A percentile compares a stretch with the other conserved stretches of the same genome.
phyloP scores from a whole-genome alignment of 2,797 vertebrate genomes.

The Melanotaenia maccullochi region DNA sequence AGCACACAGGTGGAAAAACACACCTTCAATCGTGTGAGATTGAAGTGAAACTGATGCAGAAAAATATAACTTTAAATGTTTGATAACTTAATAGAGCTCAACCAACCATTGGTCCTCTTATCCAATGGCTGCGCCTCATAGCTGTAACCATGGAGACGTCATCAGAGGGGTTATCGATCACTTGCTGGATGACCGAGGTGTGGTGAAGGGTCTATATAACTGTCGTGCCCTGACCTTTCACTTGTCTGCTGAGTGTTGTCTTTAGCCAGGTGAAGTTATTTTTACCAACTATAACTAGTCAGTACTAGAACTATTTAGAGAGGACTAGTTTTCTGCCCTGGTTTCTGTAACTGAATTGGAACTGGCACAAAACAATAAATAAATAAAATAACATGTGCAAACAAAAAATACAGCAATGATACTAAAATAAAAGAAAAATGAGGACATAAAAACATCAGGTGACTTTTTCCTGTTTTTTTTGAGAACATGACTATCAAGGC shows the following conservation, averaged over 20 bases:
- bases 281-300: background rate
- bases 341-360: conserved; percentile 51
- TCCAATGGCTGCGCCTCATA: conserved; percentile 65
- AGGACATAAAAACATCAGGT: conserved; percentile 78
- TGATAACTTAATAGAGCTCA: conserved; percentile 45
- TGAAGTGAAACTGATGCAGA: conserved; percentile 83
- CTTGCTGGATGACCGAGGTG: conserved; percentile 69
- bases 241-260: background rate
- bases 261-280: background rate
- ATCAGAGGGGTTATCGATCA: conserved; percentile 79
- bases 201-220: conserved; percentile 25
- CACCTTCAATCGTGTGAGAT: conserved; percentile 79
- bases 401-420: conserved; percentile 64
- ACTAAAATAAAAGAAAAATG: conserved; percentile 55
- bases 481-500: background rate
- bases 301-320: background rate
- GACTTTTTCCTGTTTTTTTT: conserved; percentile 87
- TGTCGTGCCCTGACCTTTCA: conserved; percentile 29
- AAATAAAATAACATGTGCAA: conserved; percentile 21
- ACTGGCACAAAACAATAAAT: conserved; percentile 69
- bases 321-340: background rate
- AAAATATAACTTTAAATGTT: conserved; percentile 19
- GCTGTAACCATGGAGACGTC: conserved; percentile 70
- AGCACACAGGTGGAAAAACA: conserved; percentile 58
- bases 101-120: conserved; percentile 78